Evolutionary conservation across 2,888 invertebrate genomes (phyloP).

Genomic region (Agelastica alni): DNA sequence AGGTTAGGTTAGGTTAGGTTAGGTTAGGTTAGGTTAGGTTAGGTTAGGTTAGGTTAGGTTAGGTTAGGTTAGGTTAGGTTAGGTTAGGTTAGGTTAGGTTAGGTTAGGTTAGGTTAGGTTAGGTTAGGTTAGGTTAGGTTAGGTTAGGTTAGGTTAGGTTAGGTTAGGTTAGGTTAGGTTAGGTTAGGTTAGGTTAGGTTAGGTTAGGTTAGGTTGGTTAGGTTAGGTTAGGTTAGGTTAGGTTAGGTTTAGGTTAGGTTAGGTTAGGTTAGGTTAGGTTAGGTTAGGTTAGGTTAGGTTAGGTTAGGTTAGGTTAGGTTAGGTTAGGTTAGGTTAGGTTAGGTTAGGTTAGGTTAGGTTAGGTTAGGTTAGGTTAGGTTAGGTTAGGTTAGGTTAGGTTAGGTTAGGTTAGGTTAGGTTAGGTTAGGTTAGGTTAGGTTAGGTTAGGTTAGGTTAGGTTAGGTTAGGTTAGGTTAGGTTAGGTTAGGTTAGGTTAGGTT

Average conservation of each 20-base stretch:
- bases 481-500: background rate
- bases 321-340: constrained; percentile 32
- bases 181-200: constrained; percentile 29
- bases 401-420: constrained; percentile 30
- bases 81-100: constrained; percentile 10
- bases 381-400: constrained; percentile 26
- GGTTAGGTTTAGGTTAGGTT: constrained; percentile 30
- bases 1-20: constrained; percentile 8
- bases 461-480: background rate
- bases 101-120: constrained; percentile 6
- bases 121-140: constrained; percentile 10
- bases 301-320: constrained; percentile 33
- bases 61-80: constrained; percentile 10
- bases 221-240: constrained; percentile 28
- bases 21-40: constrained; percentile 8
- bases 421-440: constrained; percentile 29
- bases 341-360: constrained; percentile 30
- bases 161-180: constrained; percentile 31
- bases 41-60: constrained; percentile 9
- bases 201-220: constrained; percentile 31
- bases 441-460: background rate
- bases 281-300: constrained; percentile 31
- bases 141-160: constrained; percentile 27
- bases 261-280: constrained; percentile 32
- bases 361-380: constrained; percentile 32